A percentile compares a stretch with the other conserved stretches of the same genome.
Conservation (phyloP, 2,113 vertebrate genomes). For the Lonchura striata region DNA sequence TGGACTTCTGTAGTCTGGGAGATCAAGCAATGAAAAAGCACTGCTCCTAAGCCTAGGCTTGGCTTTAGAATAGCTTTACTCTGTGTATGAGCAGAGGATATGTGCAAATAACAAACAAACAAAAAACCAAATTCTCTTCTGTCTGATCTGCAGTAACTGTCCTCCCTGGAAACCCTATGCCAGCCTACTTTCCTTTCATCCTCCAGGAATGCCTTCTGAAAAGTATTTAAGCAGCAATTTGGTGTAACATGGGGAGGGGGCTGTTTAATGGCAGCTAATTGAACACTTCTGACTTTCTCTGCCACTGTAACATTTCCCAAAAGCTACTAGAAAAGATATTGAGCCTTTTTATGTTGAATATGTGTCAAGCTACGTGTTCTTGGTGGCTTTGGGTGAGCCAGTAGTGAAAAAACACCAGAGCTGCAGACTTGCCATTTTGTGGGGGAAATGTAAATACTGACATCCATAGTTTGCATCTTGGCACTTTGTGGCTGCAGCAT, state of each 20-base stretch:
- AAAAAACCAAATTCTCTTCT: neutral
- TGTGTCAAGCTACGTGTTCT: neutral
- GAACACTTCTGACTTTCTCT: neutral
- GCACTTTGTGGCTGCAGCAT: neutral
- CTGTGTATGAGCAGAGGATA: neutral
- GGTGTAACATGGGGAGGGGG: neutral
- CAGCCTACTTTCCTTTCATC: neutral
- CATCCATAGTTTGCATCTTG: neutral
- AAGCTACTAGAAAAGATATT: neutral
- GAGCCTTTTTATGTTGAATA: neutral
- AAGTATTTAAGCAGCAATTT: neutral
- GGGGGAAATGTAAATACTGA: neutral
- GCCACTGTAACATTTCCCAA: neutral
- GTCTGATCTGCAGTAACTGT: constrained; percentile 1
- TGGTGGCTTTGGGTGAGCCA: neutral
- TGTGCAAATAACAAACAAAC: neutral
- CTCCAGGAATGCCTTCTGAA: neutral
- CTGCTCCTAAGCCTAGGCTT: neutral
- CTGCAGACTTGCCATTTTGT: neutral
- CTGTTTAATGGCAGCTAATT: neutral
- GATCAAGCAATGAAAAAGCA: neutral
- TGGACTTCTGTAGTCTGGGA: neutral
- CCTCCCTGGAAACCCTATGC: neutral
- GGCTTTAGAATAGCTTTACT: neutral
- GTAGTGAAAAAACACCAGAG: neutral